phyloP scores from a whole-genome alignment of 2,888 invertebrate genomes.

The Mycalesis mineus region DNA sequence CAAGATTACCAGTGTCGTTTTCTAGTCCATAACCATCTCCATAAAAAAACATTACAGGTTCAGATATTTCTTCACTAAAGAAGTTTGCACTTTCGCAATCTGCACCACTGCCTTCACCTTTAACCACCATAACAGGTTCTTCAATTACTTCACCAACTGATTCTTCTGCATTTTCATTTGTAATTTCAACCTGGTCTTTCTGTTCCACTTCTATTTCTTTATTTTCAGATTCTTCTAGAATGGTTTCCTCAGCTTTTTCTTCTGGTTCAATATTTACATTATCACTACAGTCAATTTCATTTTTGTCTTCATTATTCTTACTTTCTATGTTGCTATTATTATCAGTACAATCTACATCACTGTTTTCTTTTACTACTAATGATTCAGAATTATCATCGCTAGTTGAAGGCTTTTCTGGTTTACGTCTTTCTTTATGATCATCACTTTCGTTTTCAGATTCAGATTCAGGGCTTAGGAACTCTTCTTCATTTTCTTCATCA shows the following conservation, averaged over 20 bases:
- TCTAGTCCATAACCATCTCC: constrained; percentile 86
- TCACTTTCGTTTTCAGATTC: constrained; percentile 63
- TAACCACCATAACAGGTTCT: constrained; percentile 84
- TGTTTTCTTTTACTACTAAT: constrained; percentile 22
- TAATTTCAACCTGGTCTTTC: constrained; percentile 16
- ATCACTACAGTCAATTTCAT: constrained; percentile 28
- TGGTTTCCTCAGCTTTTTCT: constrained; percentile 34
- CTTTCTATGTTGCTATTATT: constrained; percentile 32
- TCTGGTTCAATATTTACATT: constrained; percentile 18
- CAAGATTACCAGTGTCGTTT: constrained; percentile 85
- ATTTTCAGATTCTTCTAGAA: constrained; percentile 25
- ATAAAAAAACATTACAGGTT: constrained; percentile 82
- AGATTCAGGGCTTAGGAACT: constrained; percentile 70
- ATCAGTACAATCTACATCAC: constrained; percentile 22
- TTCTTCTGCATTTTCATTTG: constrained; percentile 8
- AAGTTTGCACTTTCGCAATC: constrained; percentile 78
- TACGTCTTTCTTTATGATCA: constrained; percentile 34
- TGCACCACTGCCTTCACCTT: constrained; percentile 83
- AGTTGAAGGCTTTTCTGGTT: constrained; percentile 23
- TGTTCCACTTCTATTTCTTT: not conserved
- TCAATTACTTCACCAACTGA: constrained; percentile 81
- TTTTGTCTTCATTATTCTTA: constrained; percentile 32
- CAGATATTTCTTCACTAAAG: constrained; percentile 85
- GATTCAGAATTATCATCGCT: constrained; percentile 22
- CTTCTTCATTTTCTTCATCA: constrained; percentile 69